A percentile compares a stretch with the other conserved stretches of the same genome.
These are phyloP conservation scores for Anthoscopus minutus DNA, from an alignment of 2,113 vertebrate genomes.

Conservation along the genomic window DNA sequence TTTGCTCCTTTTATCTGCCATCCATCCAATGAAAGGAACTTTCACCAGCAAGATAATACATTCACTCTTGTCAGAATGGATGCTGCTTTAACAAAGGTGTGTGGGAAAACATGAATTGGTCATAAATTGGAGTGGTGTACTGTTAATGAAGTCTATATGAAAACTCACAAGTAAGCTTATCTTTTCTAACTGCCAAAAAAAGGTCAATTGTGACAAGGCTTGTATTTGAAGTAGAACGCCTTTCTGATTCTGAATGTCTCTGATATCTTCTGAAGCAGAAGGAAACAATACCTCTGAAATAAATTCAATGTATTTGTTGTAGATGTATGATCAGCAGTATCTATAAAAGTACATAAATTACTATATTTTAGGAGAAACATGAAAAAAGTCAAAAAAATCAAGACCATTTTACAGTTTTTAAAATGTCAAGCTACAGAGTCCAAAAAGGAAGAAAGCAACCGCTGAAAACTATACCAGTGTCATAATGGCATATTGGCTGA, in stretches of 20 bases:
- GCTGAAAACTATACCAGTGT: neutral
- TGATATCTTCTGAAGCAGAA: neutral
- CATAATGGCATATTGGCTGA: neutral
- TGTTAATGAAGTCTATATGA: neutral
- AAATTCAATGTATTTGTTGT: neutral
- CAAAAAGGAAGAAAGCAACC: neutral
- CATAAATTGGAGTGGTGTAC: neutral
- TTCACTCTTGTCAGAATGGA: neutral
- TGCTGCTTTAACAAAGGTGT: neutral
- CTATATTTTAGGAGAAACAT: neutral
- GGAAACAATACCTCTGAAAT: neutral
- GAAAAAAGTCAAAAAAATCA: neutral
- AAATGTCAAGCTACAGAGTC: neutral
- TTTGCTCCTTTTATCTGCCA: neutral
- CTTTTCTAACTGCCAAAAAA: neutral
- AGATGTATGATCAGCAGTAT: neutral
- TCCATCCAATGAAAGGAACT: neutral
- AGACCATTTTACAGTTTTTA: neutral
- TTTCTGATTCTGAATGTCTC: neutral
- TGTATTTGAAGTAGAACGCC: neutral
- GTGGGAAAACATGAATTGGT: neutral
- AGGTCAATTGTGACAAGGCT: neutral
- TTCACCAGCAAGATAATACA: neutral
- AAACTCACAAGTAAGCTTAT: neutral
- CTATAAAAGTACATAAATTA: neutral